A percentile compares a stretch with the other conserved stretches of the same genome.
Conservation (phyloP, 2,888 invertebrate species). For the Acanthosoma haemorrhoidale region DNA sequence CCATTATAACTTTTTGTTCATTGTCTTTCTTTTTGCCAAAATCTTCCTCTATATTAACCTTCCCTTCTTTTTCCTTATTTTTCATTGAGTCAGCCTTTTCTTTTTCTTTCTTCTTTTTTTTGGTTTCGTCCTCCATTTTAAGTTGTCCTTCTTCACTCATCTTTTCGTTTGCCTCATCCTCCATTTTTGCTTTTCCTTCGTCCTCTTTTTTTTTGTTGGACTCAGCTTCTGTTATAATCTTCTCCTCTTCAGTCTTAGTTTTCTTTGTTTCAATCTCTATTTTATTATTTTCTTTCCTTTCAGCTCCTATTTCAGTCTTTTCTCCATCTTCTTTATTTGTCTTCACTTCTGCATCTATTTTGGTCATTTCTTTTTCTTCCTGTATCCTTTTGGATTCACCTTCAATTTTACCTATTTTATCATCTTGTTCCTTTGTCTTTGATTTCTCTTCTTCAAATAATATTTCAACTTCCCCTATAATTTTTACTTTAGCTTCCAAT, state of each 20-base stretch:
- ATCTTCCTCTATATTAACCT: not conserved
- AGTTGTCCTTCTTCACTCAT: not conserved
- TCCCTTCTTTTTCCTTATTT: constrained; percentile 13
- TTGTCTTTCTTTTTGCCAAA: not conserved
- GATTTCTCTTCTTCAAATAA: not conserved
- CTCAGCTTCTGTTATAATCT: not conserved
- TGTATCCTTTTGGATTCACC: not conserved
- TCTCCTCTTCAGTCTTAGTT: not conserved
- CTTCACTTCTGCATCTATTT: not conserved
- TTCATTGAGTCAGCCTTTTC: constrained; percentile 1
- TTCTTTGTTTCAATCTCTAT: not conserved
- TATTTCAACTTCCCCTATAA: too few relatives aligned
- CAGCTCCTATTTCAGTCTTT: not conserved
- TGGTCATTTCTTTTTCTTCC: not conserved
- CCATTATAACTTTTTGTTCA: not conserved
- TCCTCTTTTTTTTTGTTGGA: not conserved
- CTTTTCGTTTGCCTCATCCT: not conserved
- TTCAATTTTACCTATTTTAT: not conserved
- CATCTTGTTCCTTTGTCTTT: not conserved
- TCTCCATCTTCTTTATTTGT: not conserved
- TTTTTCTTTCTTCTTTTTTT: not conserved
- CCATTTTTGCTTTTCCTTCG: not conserved
- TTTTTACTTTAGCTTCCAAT: not conserved
- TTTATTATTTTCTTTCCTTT: not conserved
- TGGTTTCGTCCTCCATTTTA: not conserved